Evolutionary conservation across 1,140 invertebrate species (phyloP).

Genomic region (Bombus picipes): DNA sequence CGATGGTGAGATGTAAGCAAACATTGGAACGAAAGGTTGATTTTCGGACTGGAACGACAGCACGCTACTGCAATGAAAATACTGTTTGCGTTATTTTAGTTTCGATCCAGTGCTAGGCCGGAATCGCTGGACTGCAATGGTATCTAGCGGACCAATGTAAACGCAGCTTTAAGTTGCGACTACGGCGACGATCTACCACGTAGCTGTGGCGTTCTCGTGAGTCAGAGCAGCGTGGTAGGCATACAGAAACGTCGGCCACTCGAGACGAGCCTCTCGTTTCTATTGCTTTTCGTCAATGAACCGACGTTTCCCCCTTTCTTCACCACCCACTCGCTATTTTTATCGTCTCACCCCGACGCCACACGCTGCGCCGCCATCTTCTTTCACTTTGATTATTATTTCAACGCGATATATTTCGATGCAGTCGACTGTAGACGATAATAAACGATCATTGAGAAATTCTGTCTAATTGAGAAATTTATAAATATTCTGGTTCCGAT

Average conservation of each 20-base stretch:
- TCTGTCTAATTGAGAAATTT: background rate
- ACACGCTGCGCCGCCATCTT: background rate
- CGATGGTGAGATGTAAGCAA: too few relatives aligned
- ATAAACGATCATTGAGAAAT: background rate
- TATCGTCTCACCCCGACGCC: background rate
- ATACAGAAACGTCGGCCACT: slow-evolving; percentile 9
- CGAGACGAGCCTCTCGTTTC: slow-evolving; percentile 3
- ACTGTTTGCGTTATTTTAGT: too few relatives aligned
- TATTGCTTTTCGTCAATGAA: slow-evolving; percentile 64
- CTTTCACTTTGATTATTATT: background rate
- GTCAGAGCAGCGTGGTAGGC: slow-evolving; percentile 19
- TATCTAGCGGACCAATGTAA: too few relatives aligned
- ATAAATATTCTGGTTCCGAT: background rate
- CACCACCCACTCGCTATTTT: background rate
- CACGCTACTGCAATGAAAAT: too few relatives aligned
- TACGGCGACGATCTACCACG: background rate
- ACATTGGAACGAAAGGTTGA: too few relatives aligned
- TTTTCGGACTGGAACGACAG: too few relatives aligned
- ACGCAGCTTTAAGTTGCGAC: background rate
- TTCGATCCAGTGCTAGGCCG: too few relatives aligned
- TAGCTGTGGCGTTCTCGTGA: background rate
- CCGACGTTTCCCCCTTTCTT: slow-evolving; percentile 34
- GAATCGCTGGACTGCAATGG: too few relatives aligned
- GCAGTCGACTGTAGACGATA: background rate
- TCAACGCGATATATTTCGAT: background rate